Evolutionary conservation across 1,140 invertebrate species (phyloP).

Genomic region (Macrocentrus cingulum): DNA sequence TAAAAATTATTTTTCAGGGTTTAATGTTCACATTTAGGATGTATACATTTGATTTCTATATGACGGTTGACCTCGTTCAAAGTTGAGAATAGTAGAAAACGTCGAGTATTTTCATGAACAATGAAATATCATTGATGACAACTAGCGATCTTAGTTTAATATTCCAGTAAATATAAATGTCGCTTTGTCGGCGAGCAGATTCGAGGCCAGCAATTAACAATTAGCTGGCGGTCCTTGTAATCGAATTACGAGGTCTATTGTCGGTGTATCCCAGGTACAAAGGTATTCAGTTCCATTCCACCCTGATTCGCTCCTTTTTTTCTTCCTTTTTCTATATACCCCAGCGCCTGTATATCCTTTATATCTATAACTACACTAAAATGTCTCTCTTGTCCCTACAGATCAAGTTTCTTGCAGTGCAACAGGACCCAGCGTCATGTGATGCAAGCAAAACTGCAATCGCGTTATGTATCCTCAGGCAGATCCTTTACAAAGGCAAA

Average conservation of each 20-base stretch:
- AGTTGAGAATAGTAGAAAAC: too few relatives aligned
- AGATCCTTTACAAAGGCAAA: constrained; percentile 57
- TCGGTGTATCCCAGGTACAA: constrained; percentile 54
- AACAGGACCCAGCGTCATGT: constrained; percentile 8
- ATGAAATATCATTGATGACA: too few relatives aligned
- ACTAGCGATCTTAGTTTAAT: constrained; percentile 1
- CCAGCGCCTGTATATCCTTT: constrained; percentile 21
- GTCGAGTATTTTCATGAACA: too few relatives aligned
- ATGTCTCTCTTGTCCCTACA: constrained; percentile 28
- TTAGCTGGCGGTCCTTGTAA: constrained; percentile 61
- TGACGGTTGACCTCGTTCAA: too few relatives aligned
- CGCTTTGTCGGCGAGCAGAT: constrained; percentile 51
- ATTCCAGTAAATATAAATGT: not conserved
- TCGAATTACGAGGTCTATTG: constrained; percentile 58
- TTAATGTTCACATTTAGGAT: too few relatives aligned
- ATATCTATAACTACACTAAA: constrained; percentile 10
- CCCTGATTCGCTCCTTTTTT: constrained; percentile 22
- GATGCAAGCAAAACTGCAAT: constrained; percentile 6
- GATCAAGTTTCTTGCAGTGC: constrained; percentile 52
- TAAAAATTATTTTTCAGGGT: too few relatives aligned
- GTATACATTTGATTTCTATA: too few relatives aligned
- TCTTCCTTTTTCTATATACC: constrained; percentile 17
- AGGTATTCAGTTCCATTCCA: constrained; percentile 54
- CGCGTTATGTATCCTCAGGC: constrained; percentile 13
- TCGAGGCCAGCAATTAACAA: constrained; percentile 58